Base-by-base conservation (phyloP, 2,888 invertebrate genomes). In the Andrena trimmerana region DNA sequence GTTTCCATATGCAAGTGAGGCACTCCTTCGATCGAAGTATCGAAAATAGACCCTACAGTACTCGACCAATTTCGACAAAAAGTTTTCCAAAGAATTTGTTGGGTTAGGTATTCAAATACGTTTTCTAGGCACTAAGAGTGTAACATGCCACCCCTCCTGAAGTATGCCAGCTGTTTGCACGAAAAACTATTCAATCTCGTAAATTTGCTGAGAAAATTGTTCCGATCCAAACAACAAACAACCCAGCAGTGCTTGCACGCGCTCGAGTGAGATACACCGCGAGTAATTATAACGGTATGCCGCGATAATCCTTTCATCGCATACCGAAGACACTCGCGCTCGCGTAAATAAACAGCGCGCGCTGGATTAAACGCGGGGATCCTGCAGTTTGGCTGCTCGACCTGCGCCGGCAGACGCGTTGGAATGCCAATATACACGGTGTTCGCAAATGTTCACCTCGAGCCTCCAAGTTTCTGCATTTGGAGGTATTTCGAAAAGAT, bases 351-450 rank as follows among this genome's bases (percentile, higher is more conserved):
- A 86, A 86, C 76, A 71, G 36, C 63, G 42, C 20, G 59, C 63
- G 63, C 33, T 52, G 73, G 79, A 84, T 84, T 78, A 72, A 81
- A 67, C 74, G 31, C 50, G 54, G 65, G 31, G 78, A 76, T 67
- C 66, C 74, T 77, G 63, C 42, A 70, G 57, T 84, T 81, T 72
- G 67, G 74, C 63, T 72, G 71, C 48, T 52, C 50, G 27, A 54
- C 54, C 42, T 71, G 36, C 16, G 50, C 54, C 1, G 24, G 57
- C 54, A 48, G 59, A 52, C 67, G 50, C 68, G 54, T 54, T 50
- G 72, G 75, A 87, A 83, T 87, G 85, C 86, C 85, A 86, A 85
- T 86, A 81, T 73, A 79, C 81, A 29, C 62, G 13, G 27, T 8
- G 13, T 42, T 48, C 42, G 27, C 10, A 27, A 57, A 27, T 42